Evolutionary conservation across 1,140 invertebrate genomes (phyloP), one percentile per base, ranked within the genome.

Genomic region (Marisa cornuarietis): DNA sequence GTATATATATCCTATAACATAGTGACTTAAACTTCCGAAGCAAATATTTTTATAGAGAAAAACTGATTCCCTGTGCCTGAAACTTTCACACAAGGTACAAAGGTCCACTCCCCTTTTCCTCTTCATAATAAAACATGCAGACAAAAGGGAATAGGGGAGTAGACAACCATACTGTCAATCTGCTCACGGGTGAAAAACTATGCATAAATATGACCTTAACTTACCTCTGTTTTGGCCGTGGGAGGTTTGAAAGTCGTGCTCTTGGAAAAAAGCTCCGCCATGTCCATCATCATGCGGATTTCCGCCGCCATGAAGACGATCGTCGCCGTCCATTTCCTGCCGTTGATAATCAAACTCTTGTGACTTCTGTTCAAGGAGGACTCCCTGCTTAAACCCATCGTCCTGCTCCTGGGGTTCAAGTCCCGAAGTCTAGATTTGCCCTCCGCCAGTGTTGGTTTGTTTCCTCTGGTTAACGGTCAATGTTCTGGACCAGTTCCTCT

Each of bases 251-350:
- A 73, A 31, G 26, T 73, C 8, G 20, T 71, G 58, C 65, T 26
- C 22, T 16, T 73, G 69, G 69, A 63, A 54, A 79, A 26, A 26
- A 79, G 78, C n/a, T 79, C 71, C 6, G 78, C 78, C 78, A 79
- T 63, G 78, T 79, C 78, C 51, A 71, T 61, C 69, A 79, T 72
- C 42, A 79, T 71, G 11, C 71, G 58, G 58, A 79, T 42, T 58
- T 79, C 78, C 71, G 72, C 72, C 58, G 71, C 78, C 61, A 79
- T 65, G 78, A 79, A 79, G 54, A 79, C 49, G 61, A 79, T 4
- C 52, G 54, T 51, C 20, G 78, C 71, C 62, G 78, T 65, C 78
- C 78, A 79, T 63, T 62, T 18, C 49, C 52, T 77, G 18, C 31
- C 31, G n/a, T 65, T 65, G 49, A 51, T 51, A 51, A 24, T 31